Evolutionary conservation across 2,888 invertebrate genomes (phyloP).

Genomic region (Phyllotreta striolata): DNA sequence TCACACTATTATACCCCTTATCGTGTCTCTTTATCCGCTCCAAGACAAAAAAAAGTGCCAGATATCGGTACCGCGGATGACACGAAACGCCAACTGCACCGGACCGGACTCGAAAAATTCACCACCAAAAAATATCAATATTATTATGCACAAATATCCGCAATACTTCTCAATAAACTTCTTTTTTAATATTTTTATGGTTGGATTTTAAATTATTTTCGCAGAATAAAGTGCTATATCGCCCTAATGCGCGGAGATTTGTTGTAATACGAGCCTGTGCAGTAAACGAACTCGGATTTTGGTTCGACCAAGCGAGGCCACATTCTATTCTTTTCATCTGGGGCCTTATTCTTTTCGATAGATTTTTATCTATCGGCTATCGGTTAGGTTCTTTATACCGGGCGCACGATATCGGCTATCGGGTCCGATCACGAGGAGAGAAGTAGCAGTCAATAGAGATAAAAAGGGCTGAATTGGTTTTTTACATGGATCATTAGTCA

Average conservation of each 20-base stretch:
- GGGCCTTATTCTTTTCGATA: constrained; percentile 24
- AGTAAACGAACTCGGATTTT: constrained; percentile 3
- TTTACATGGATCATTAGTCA: constrained; percentile 30
- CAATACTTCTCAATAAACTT: no score
- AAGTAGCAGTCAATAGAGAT: constrained; percentile 30
- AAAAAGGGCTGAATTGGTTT: constrained; percentile 32
- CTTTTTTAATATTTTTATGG: no score
- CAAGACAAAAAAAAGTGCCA: constrained; percentile 24
- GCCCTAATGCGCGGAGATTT: no score
- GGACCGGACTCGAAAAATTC: background rate
- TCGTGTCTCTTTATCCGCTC: constrained; percentile 15
- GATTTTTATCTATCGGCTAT: constrained; percentile 34
- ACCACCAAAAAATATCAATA: background rate
- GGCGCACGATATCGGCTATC: constrained; percentile 27
- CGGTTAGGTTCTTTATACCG: constrained; percentile 36
- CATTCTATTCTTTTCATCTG: constrained; percentile 26
- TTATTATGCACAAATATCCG: background rate
- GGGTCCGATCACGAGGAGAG: constrained; percentile 27
- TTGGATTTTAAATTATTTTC: no score
- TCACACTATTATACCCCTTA: constrained; percentile 15
- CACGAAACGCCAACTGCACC: constrained; percentile 8
- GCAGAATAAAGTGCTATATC: no score
- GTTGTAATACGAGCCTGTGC: background rate
- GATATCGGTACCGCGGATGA: constrained; percentile 19
- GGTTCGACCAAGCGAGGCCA: constrained; percentile 13